A percentile compares a stretch with the other conserved stretches of the same genome.
phyloP scores from a whole-genome alignment of 92 coral and sea anemone species.

The Siderastrea radians region DNA sequence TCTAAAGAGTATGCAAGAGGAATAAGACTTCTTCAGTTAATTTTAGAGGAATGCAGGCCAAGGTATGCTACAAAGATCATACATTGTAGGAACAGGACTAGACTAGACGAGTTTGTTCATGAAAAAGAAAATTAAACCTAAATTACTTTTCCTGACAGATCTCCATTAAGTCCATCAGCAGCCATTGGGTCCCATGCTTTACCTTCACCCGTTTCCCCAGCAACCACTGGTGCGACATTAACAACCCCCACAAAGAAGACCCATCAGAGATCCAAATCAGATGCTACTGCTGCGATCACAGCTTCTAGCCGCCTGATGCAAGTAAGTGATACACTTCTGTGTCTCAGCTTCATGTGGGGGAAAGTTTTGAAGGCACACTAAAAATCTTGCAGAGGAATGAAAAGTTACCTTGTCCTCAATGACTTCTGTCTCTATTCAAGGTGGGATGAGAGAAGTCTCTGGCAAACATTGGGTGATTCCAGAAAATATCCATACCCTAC shows the following conservation, averaged over 20 bases:
- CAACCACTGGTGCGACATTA: constrained; percentile 58
- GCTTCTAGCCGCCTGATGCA: constrained; percentile 90
- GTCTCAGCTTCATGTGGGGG: too few relatives aligned
- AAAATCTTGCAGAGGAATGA: too few relatives aligned
- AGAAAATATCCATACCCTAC: too few relatives aligned
- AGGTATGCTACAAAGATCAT: constrained; percentile 56
- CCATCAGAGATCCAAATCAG: constrained; percentile 95
- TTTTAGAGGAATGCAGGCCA: constrained; percentile 81
- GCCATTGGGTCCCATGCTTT: constrained; percentile 37
- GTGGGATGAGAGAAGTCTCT: too few relatives aligned
- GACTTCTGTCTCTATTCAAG: background rate
- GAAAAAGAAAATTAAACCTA: background rate
- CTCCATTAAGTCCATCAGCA: constrained; percentile 77
- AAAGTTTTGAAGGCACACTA: too few relatives aligned
- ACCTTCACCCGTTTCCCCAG: constrained; percentile 51
- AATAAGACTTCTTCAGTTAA: constrained; percentile 75
- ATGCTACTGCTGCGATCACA: constrained; percentile 97
- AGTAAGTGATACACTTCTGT: constrained; percentile 53
- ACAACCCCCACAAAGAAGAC: constrained; percentile 84
- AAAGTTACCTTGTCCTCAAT: background rate
- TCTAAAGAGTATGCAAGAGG: constrained; percentile 93
- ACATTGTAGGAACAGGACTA: background rate
- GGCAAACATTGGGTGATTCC: too few relatives aligned
- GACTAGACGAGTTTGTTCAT: background rate
- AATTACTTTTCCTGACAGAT: constrained; percentile 51